A percentile compares a stretch with the other conserved stretches of the same genome.
Conservation (phyloP, 2,797 vertebrate species). For the Liasis olivaceus region DNA sequence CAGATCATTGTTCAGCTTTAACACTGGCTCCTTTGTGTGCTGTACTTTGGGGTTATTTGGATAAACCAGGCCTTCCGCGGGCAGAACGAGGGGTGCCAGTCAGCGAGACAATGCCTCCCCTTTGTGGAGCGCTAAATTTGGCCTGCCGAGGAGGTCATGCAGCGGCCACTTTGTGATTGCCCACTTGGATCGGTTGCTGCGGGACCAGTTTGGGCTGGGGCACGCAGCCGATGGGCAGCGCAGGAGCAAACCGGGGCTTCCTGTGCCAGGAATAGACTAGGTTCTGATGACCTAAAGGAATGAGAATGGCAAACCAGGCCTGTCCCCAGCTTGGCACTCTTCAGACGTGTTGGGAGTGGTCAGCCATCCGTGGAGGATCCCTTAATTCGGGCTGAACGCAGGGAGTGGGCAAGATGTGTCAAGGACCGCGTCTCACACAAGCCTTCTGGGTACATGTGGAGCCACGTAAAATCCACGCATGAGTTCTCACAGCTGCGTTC, state of each 20-base stretch:
- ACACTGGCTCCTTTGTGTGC: constrained; percentile 74
- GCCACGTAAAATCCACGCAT: too few relatives aligned
- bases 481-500: too few relatives aligned
- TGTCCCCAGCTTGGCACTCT: neutral
- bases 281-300: neutral
- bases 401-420: too few relatives aligned
- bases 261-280: neutral
- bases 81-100: constrained; percentile 73
- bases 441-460: too few relatives aligned
- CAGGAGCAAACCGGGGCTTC: neutral
- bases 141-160: constrained; percentile 68
- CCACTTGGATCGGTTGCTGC: constrained; percentile 56
- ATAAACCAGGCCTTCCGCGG: constrained; percentile 74
- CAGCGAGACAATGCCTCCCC: constrained; percentile 69
- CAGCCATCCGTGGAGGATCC: too few relatives aligned
- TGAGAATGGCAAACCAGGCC: neutral
- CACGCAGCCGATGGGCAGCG: neutral
- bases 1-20: constrained; percentile 71
- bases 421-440: too few relatives aligned
- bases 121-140: constrained; percentile 71
- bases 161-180: constrained; percentile 69
- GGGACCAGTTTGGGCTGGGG: constrained; percentile 41
- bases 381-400: too few relatives aligned
- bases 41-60: neutral
- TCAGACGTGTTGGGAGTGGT: neutral